Percentiles rank a stretch among this genome's conserved stretches.
These are phyloP conservation scores for Phataginus tricuspis DNA, from an alignment of 2,797 vertebrate species.

Conservation along the genomic window DNA sequence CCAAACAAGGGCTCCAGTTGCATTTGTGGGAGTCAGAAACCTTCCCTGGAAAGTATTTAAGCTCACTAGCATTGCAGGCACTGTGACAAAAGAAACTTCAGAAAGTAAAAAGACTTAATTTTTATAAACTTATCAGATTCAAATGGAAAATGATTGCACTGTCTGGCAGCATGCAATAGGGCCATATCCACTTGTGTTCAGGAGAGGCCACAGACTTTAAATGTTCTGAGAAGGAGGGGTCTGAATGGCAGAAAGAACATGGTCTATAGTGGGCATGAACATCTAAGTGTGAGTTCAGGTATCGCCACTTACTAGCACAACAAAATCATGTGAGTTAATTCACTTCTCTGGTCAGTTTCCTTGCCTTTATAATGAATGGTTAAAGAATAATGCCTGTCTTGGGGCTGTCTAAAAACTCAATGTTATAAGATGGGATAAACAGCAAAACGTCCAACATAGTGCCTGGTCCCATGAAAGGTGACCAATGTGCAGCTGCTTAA, in stretches of 20 bases:
- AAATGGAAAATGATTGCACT: background rate
- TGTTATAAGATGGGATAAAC: background rate
- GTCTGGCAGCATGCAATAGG: background rate
- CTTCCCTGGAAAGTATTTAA: background rate
- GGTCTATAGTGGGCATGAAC: background rate
- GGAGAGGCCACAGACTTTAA: background rate
- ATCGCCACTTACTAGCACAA: background rate
- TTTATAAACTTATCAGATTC: background rate
- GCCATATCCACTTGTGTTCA: background rate
- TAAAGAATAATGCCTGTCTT: background rate
- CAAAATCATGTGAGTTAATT: background rate
- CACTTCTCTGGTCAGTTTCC: background rate
- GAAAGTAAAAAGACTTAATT: background rate
- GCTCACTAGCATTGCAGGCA: background rate
- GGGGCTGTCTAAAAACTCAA: background rate
- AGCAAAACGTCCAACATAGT: background rate
- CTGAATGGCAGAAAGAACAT: background rate
- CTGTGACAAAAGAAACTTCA: background rate
- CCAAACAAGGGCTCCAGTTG: background rate
- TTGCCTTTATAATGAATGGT: background rate
- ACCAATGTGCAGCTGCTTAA: background rate
- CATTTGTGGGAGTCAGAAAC: background rate
- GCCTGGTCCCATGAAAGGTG: background rate
- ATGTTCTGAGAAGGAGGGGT: background rate
- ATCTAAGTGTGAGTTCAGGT: constrained; percentile 4